Base-by-base conservation (phyloP, 2,113 vertebrate genomes). In the Platichthys stellatus region DNA sequence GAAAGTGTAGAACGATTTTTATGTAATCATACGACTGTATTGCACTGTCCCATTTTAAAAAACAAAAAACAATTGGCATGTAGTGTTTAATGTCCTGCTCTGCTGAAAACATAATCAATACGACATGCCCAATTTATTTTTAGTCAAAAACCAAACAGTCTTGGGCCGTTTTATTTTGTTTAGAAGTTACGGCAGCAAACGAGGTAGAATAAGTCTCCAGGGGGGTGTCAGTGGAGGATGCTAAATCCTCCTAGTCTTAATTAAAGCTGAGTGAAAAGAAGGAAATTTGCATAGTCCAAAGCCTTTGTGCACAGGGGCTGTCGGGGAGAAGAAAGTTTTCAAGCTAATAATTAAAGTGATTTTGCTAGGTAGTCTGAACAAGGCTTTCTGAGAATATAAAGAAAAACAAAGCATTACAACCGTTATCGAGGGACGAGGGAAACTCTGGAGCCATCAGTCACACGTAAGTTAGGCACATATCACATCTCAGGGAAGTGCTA, bases 231-330 rank as follows among this genome's bases (percentile, higher is more conserved):
- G 21, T 73, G 81, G 79, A 86, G 78, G 76, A 86, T 2, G 43
- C 63, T 83, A 83, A 91, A 90, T 91, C 89, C 87, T 89, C 85
- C 80, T 88, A 87, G 87, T 89, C 84, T 90, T 90, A 90, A 90
- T 92, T 92, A 91, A 90, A 87, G 74, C 81, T 87, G 65, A 49
- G 78, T 73, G 62, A 81, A 83, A 76, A 83, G 69, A 74, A 2
- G 7, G 18, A 88, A 81, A 77, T 79, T 72, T 74, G 63, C 73
- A 61, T 65, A 76, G 74, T 87, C 68, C 69, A 83, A 62, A 83
- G 84, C 83, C 80, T 78, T 21, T 58, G 71, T 75, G 67, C 18
- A 60, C 69, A 79, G 76, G 61, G 61, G 66, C 80, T 71, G 49
- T 28, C 0, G 61, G 82, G 86, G 65, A 71, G 2, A 84, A 66